Evolutionary conservation across 2,113 vertebrate genomes (phyloP), one percentile per base, ranked within the genome.

Genomic region (Echinops telfairi): DNA sequence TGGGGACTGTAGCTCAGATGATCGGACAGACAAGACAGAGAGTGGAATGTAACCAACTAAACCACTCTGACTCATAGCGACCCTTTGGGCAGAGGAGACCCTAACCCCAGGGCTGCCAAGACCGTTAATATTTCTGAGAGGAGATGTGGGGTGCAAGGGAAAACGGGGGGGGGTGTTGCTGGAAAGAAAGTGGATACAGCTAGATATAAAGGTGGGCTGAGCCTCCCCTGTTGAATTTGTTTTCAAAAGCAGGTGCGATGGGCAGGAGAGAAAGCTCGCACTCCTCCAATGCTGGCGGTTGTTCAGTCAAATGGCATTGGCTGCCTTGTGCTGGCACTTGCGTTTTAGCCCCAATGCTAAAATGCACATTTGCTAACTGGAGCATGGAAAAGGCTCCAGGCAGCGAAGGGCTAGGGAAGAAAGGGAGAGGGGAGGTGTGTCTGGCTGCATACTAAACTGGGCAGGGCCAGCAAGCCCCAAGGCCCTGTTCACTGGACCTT

Each of bases 361-460:
- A 94, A 95, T 90, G 85, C 4, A 2, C 68, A 96, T 96, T 93
- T 97, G 96, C 75, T 95, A 96, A 96, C 90, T 96, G 81, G 95
- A 97, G 90, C 92, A 3, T 93, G 75, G 83, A 93, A 58, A 93
- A 86, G 82, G 76, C 60, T 92, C 92, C 85, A 91, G 93, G 87
- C 17, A 82, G 70, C 86, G 38, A 73, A 92, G 83, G 73, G 91
- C 43, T 27, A 77, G 66, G 68, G 19, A 83, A 78, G 82, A 62
- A 82, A 23, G 20, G 53, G 62, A 36, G 11, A 27, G 60, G 90
- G 19, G 80, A 14, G 68, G 16, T 19, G n/a, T 36, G 70, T 73
- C n/a, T 36, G 70, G 17, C n/a, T 73, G n/a, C 33, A 15, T 15
- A 19, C 14, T 15, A 75, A 78, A 64, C 23, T 66, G 19, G 66